Percentiles rank a stretch among this genome's conserved stretches.
Evolutionary conservation across 1,140 invertebrate species (phyloP).

Genomic region (Planococcus citri): DNA sequence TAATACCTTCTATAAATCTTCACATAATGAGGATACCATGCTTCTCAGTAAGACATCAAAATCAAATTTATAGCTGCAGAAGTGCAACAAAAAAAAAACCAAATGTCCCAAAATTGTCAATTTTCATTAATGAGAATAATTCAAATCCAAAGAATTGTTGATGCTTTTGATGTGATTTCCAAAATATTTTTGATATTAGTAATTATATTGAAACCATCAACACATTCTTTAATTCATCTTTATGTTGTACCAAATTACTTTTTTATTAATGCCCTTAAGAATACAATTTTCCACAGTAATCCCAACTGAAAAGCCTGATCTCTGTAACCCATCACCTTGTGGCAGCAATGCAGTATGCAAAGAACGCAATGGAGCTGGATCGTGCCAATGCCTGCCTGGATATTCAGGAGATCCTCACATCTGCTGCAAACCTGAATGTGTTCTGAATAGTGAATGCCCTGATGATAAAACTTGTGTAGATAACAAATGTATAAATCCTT

Average conservation of each 20-base stretch:
- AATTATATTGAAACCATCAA: slow-evolving; percentile 30
- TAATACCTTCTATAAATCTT: not conserved
- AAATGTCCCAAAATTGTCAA: no score
- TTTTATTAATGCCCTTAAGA: no score
- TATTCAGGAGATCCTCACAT: slow-evolving; percentile 50
- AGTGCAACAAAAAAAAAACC: no score
- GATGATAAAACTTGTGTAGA: slow-evolving; percentile 67
- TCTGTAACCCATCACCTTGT: slow-evolving; percentile 65
- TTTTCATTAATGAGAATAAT: no score
- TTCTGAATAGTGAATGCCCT: slow-evolving; percentile 63
- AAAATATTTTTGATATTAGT: no score
- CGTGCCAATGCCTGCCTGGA: slow-evolving; percentile 61
- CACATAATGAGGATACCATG: no score
- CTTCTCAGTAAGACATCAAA: not conserved
- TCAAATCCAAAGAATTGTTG: no score
- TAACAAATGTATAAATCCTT: slow-evolving; percentile 71
- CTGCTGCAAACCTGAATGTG: slow-evolving; percentile 61
- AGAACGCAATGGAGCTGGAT: slow-evolving; percentile 48
- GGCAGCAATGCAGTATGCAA: slow-evolving; percentile 58
- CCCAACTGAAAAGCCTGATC: slow-evolving; percentile 36
- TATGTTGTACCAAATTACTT: no score
- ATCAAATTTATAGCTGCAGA: no score
- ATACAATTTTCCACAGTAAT: slow-evolving; percentile 21
- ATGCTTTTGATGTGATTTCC: no score
- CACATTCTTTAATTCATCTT: slow-evolving; percentile 56